phyloP scores from a whole-genome alignment of 1,140 invertebrate species.

The Mycetomoellerius zeteki region DNA sequence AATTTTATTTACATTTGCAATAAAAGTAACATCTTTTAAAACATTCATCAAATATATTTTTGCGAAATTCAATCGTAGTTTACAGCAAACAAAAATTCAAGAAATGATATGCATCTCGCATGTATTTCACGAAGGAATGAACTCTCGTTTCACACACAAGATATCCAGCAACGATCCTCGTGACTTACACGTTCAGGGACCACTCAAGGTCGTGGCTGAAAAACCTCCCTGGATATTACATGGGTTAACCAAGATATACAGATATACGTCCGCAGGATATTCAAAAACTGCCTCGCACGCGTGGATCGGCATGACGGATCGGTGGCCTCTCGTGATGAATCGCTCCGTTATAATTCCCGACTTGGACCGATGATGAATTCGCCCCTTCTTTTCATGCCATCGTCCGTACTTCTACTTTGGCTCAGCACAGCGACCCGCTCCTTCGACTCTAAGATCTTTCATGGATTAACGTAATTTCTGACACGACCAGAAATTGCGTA shows the following conservation, averaged over 20 bases:
- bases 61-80: conserved; percentile 10
- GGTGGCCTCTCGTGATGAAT: conserved; percentile 84
- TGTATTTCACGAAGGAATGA: conserved; percentile 16
- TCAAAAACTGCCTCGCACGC: conserved; percentile 77
- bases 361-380: conserved; percentile 85
- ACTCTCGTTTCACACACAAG: conserved; percentile 24
- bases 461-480: conserved; percentile 74
- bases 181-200: conserved; percentile 21
- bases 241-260: conserved; percentile 75
- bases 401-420: conserved; percentile 52
- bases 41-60: background rate
- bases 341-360: conserved; percentile 85
- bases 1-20: background rate
- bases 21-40: background rate
- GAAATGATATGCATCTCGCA: conserved; percentile 48
- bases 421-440: conserved; percentile 43
- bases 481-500: conserved; percentile 51
- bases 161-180: conserved; percentile 37
- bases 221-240: conserved; percentile 70
- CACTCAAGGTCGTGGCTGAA: conserved; percentile 67
- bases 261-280: conserved; percentile 75
- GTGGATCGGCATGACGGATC: conserved; percentile 85
- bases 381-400: conserved; percentile 59
- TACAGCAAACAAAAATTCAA: background rate
- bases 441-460: conserved; percentile 61